Percentiles rank a stretch among this genome's conserved stretches.
These are phyloP conservation scores for Mellilla xanthometata DNA, from an alignment of 2,888 invertebrate genomes.

Conservation along the genomic window DNA sequence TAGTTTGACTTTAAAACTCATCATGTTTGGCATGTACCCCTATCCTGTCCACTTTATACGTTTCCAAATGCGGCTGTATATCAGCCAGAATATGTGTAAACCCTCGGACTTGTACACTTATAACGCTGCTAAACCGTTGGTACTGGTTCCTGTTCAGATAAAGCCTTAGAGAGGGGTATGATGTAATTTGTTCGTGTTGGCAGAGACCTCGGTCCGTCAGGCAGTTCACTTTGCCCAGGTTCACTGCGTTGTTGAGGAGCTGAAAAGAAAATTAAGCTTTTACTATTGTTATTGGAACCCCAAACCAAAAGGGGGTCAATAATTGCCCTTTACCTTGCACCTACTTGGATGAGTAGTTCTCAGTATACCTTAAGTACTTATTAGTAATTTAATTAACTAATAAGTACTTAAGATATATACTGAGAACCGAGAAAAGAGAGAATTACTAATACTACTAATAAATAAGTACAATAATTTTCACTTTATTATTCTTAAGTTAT, in stretches of 20 bases:
- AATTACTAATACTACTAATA: too few relatives aligned
- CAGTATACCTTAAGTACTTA: too few relatives aligned
- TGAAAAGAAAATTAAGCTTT: slow-evolving; percentile 34
- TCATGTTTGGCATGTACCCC: slow-evolving; percentile 54
- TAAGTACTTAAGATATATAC: too few relatives aligned
- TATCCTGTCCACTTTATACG: slow-evolving; percentile 39
- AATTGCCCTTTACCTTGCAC: too few relatives aligned
- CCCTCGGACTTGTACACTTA: slow-evolving; percentile 49
- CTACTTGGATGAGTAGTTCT: too few relatives aligned
- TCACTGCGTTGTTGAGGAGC: slow-evolving; percentile 59
- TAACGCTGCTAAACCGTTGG: slow-evolving; percentile 49
- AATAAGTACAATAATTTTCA: too few relatives aligned
- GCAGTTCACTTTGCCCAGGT: slow-evolving; percentile 73
- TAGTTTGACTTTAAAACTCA: slow-evolving; percentile 62
- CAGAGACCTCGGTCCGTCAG: slow-evolving; percentile 63
- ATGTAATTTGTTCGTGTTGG: slow-evolving; percentile 63
- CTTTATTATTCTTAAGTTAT: too few relatives aligned
- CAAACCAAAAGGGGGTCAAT: too few relatives aligned
- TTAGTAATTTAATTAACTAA: too few relatives aligned
- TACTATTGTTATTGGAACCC: too few relatives aligned
- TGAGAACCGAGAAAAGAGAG: too few relatives aligned
- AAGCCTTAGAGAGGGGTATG: slow-evolving; percentile 64
- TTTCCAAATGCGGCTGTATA: slow-evolving; percentile 49
- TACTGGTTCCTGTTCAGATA: slow-evolving; percentile 52
- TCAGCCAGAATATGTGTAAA: slow-evolving; percentile 47